Evolutionary conservation across 1,140 invertebrate species (phyloP).

Genomic region (Drosophila pallidifrons): DNA sequence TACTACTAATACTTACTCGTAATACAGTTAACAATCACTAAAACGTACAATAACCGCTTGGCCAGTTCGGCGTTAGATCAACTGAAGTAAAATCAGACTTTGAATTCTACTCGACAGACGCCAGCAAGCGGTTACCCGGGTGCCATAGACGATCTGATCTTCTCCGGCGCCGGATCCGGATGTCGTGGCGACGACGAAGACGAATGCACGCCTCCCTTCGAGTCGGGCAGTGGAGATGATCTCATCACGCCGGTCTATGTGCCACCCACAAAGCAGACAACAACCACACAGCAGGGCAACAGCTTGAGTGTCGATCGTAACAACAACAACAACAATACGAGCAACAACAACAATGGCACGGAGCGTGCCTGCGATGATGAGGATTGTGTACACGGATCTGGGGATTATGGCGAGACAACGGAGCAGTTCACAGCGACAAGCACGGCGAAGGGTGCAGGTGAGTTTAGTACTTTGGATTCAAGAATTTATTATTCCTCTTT

Average conservation of each 20-base stretch:
- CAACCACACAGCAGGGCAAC: slow-evolving; percentile 85
- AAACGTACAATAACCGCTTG: slow-evolving; percentile 65
- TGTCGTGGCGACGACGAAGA: slow-evolving; percentile 95
- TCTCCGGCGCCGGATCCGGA: slow-evolving; percentile 94
- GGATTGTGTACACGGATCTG: slow-evolving; percentile 92
- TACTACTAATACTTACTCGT: slow-evolving; percentile 50
- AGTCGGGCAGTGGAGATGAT: slow-evolving; percentile 93
- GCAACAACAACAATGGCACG: slow-evolving; percentile 65
- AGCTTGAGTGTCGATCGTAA: slow-evolving; percentile 55
- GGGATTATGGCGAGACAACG: slow-evolving; percentile 87
- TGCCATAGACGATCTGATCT: slow-evolving; percentile 93
- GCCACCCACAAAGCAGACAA: slow-evolving; percentile 91
- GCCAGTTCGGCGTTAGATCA: slow-evolving; percentile 67
- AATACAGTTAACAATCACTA: slow-evolving; percentile 53
- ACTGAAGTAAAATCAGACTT: slow-evolving; percentile 80
- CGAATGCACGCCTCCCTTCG: slow-evolving; percentile 93
- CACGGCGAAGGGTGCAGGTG: slow-evolving; percentile 87
- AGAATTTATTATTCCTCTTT: slow-evolving; percentile 1
- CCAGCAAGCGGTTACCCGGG: slow-evolving; percentile 92
- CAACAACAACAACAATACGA: slow-evolving; percentile 19
- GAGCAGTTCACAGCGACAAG: slow-evolving; percentile 88
- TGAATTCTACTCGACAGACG: slow-evolving; percentile 88
- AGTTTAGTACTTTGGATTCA: slow-evolving; percentile 38
- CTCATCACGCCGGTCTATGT: slow-evolving; percentile 96
- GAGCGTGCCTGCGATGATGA: slow-evolving; percentile 92